Conservation (phyloP, 2,888 invertebrate genomes). For the Leucoptera coffeella region DNA sequence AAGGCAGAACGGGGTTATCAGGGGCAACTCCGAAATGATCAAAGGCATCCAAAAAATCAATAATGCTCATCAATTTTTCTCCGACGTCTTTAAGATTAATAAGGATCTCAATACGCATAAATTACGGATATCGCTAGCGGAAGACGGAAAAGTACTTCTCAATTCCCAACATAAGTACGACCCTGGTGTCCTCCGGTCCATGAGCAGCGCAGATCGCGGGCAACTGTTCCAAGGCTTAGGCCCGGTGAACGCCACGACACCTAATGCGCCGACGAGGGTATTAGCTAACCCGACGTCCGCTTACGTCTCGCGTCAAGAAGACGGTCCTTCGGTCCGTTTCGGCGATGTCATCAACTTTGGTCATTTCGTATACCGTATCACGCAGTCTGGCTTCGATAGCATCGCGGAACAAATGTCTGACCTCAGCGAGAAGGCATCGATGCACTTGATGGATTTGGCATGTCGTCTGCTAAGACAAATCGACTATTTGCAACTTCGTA, state of each 20-base stretch:
- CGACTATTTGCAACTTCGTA: slow-evolving; percentile 26
- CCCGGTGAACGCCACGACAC: slow-evolving; percentile 14
- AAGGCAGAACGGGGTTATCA: slow-evolving; percentile 30
- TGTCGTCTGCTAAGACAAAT: slow-evolving; percentile 26
- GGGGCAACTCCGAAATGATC: slow-evolving; percentile 52
- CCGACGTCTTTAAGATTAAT: slow-evolving; percentile 44
- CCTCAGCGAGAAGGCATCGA: slow-evolving; percentile 27
- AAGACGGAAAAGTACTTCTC: slow-evolving; percentile 35
- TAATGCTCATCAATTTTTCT: slow-evolving; percentile 52
- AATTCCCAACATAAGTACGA: slow-evolving; percentile 34
- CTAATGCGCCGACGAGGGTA: slow-evolving; percentile 25
- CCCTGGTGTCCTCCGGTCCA: slow-evolving; percentile 23
- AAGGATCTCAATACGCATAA: slow-evolving; percentile 46
- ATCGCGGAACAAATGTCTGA: slow-evolving; percentile 24
- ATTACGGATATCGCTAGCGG: slow-evolving; percentile 36
- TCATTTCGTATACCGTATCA: slow-evolving; percentile 21
- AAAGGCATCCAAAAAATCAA: slow-evolving; percentile 39
- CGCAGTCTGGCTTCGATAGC: slow-evolving; percentile 26
- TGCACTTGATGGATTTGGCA: slow-evolving; percentile 29
- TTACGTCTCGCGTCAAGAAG: slow-evolving; percentile 14
- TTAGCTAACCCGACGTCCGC: slow-evolving; percentile 14
- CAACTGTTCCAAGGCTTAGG: slow-evolving; percentile 26
- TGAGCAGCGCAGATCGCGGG: slow-evolving; percentile 21
- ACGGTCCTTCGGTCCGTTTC: slow-evolving; percentile 18
- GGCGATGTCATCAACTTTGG: slow-evolving; percentile 36